Percentiles rank a stretch among this genome's conserved stretches.
Conservation (phyloP, 2,797 vertebrate species). For the Cryptoprocta ferox region DNA sequence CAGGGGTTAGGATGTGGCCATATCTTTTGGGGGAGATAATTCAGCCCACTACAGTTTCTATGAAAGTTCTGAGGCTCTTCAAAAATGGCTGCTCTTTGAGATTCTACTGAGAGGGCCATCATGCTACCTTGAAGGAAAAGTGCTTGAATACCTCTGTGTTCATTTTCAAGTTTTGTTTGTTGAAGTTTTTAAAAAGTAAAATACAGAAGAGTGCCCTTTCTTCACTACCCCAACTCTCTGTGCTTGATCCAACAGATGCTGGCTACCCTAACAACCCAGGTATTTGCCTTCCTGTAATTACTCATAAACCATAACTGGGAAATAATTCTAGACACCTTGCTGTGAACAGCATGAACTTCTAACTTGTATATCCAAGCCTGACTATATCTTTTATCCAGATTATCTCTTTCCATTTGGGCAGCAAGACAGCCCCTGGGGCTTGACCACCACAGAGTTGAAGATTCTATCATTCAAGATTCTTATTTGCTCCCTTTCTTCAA, state of each 20-base stretch:
- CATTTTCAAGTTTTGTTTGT: background rate
- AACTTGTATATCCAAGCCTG: background rate
- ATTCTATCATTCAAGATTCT: background rate
- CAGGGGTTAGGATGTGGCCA: background rate
- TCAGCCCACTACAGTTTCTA: background rate
- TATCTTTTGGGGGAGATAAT: background rate
- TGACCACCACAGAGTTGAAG: background rate
- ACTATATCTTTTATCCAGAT: background rate
- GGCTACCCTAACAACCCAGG: background rate
- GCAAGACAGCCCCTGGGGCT: background rate
- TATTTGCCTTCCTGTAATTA: background rate
- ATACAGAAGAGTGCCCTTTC: background rate
- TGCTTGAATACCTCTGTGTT: background rate
- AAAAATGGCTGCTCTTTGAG: background rate
- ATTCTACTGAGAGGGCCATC: background rate
- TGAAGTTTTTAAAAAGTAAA: background rate
- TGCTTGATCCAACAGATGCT: background rate
- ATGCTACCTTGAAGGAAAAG: background rate
- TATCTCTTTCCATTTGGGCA: background rate
- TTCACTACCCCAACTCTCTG: background rate
- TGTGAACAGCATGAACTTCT: background rate
- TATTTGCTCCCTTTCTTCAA: background rate
- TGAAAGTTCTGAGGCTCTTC: background rate
- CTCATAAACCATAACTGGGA: background rate
- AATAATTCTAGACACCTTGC: background rate